A percentile compares a stretch with the other conserved stretches of the same genome.
Evolutionary conservation across 2,113 vertebrate genomes (phyloP).

Genomic region (Alosa alosa): DNA sequence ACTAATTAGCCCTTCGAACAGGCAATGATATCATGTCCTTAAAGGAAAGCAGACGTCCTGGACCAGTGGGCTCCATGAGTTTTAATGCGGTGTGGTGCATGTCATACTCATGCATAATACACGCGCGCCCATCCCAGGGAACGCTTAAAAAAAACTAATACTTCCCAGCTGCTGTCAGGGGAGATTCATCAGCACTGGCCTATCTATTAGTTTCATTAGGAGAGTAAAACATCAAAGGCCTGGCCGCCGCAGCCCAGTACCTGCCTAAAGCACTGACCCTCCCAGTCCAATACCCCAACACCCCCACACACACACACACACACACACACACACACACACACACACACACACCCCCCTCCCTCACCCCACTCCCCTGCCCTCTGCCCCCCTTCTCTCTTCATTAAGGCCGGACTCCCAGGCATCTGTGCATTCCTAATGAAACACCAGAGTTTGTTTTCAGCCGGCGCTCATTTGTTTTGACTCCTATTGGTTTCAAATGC

Average conservation of each 20-base stretch:
- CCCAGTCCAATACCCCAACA: slow-evolving; percentile 13
- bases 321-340: not conserved
- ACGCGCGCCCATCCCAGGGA: slow-evolving; percentile 41
- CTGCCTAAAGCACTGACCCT: slow-evolving; percentile 56
- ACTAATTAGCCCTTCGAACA: not conserved
- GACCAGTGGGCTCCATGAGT: slow-evolving; percentile 25
- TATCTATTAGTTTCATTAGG: slow-evolving; percentile 72
- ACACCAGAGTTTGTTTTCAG: slow-evolving; percentile 68
- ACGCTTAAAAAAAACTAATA: slow-evolving; percentile 39
- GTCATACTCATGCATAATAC: slow-evolving; percentile 44
- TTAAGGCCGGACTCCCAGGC: slow-evolving; percentile 51
- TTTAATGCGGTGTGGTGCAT: no score
- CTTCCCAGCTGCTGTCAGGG: slow-evolving; percentile 63
- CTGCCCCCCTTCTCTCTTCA: slow-evolving; percentile 43
- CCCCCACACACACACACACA: not conserved
- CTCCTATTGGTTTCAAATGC: slow-evolving; percentile 66
- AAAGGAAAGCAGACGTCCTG: slow-evolving; percentile 25
- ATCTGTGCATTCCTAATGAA: slow-evolving; percentile 59
- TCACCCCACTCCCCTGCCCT: not conserved
- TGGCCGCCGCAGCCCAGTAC: slow-evolving; percentile 61
- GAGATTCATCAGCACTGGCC: slow-evolving; percentile 63
- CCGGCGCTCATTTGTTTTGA: slow-evolving; percentile 73
- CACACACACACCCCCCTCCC: not conserved
- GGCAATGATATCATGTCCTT: slow-evolving; percentile 26
- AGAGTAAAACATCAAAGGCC: slow-evolving; percentile 64